Conservation (phyloP, 1,140 invertebrate species). For the silkworm (Bombyx mori) region DNA sequence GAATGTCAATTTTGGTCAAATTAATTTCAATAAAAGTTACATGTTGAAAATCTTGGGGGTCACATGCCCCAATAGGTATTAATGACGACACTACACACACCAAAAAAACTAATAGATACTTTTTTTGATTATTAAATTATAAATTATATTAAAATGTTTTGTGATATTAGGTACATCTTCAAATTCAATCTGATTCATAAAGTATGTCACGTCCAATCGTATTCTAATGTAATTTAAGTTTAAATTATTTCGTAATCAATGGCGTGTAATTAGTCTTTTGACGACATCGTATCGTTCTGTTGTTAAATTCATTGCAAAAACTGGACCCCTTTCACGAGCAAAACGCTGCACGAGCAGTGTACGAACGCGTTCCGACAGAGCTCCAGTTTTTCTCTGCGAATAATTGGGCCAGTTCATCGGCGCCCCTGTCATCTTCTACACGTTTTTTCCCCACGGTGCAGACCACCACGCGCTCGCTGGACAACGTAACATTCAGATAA, state of each 20-base stretch:
- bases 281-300: slow-evolving; percentile 20
- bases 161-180: too few relatives aligned
- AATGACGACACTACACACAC: too few relatives aligned
- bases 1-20: too few relatives aligned
- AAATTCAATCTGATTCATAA: slow-evolving; percentile 29
- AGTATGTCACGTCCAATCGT: slow-evolving; percentile 23
- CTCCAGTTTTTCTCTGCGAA: slow-evolving; percentile 32
- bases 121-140: too few relatives aligned
- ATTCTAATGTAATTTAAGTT: slow-evolving; percentile 21
- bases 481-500: slow-evolving; percentile 56
- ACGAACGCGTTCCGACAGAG: slow-evolving; percentile 25
- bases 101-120: too few relatives aligned
- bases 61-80: too few relatives aligned
- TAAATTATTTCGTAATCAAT: slow-evolving; percentile 42
- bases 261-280: slow-evolving; percentile 35
- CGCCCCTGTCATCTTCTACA: slow-evolving; percentile 59
- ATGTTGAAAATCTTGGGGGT: too few relatives aligned
- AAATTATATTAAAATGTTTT: too few relatives aligned
- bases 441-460: slow-evolving; percentile 43
- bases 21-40: too few relatives aligned
- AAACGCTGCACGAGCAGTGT: slow-evolving; percentile 32
- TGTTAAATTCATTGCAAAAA: slow-evolving; percentile 33
- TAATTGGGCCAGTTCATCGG: slow-evolving; percentile 56
- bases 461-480: slow-evolving; percentile 49
- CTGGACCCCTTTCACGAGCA: slow-evolving; percentile 24